phyloP scores from a whole-genome alignment of 2,888 invertebrate species.

The Thyatira batis region DNA sequence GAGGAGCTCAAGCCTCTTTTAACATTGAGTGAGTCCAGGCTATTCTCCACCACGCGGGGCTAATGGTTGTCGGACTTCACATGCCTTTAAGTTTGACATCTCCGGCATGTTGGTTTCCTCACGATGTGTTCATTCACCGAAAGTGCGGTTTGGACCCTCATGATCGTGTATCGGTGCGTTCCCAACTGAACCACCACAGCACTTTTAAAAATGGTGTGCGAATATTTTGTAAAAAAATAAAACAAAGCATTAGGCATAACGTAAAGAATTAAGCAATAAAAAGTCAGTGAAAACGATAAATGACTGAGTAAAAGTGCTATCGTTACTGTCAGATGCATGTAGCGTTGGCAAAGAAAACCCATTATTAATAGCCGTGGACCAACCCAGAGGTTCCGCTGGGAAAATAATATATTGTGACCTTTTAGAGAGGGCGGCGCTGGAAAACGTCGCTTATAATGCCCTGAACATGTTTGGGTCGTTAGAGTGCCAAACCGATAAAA shows the following conservation, averaged over 20 bases:
- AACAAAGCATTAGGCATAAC: slow-evolving; percentile 45
- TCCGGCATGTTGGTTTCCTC: too few relatives aligned
- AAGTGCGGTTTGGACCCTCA: too few relatives aligned
- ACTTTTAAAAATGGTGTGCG: too few relatives aligned
- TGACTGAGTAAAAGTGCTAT: slow-evolving; percentile 66
- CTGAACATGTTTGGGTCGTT: not conserved
- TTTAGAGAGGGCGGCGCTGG: slow-evolving; percentile 45
- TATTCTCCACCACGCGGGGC: too few relatives aligned
- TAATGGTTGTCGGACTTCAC: too few relatives aligned
- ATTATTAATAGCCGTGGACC: slow-evolving; percentile 70
- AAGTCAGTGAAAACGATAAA: slow-evolving; percentile 52
- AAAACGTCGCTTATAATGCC: slow-evolving; percentile 20
- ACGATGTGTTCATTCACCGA: too few relatives aligned
- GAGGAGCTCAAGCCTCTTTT: too few relatives aligned
- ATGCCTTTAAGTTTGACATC: too few relatives aligned
- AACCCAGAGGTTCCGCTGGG: slow-evolving; percentile 54
- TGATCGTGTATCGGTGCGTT: too few relatives aligned
- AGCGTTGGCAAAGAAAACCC: slow-evolving; percentile 63
- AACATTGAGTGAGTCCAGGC: too few relatives aligned
- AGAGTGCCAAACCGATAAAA: not conserved
- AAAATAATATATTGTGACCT: slow-evolving; percentile 64
- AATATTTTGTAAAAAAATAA: too few relatives aligned
- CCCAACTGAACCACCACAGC: too few relatives aligned
- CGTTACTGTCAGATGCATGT: slow-evolving; percentile 76
- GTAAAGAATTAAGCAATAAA: slow-evolving; percentile 48